Percentiles rank a stretch among this genome's conserved stretches.
phyloP scores from a whole-genome alignment of 2,888 invertebrate species.

The Ceriagrion tenellum region DNA sequence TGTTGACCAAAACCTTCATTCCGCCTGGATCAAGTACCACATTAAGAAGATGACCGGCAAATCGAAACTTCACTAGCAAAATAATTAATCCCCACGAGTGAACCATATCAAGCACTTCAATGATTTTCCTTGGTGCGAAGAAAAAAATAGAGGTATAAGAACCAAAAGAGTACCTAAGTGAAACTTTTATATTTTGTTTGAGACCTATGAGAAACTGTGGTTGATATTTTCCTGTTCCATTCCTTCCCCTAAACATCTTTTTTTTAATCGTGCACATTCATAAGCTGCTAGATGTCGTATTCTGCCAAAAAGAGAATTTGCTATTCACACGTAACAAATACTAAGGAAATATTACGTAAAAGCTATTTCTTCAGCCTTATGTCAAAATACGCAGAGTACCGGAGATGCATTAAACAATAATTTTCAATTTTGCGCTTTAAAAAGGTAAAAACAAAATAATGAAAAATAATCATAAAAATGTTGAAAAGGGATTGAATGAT shows the following conservation, averaged over 20 bases:
- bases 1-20: constrained; percentile 57
- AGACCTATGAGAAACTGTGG: constrained; percentile 51
- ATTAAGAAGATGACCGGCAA: constrained; percentile 45
- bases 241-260: constrained; percentile 16
- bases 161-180: constrained; percentile 1
- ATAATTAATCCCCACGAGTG: constrained; percentile 42
- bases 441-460: constrained; percentile 27
- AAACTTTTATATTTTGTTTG: constrained; percentile 63
- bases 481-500: constrained; percentile 22
- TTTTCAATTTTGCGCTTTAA: constrained; percentile 23
- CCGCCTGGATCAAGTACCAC: not conserved
- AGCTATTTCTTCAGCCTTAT: constrained; percentile 59
- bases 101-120: constrained; percentile 57
- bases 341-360: constrained; percentile 34
- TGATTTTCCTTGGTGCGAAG: constrained; percentile 39
- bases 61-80: constrained; percentile 7
- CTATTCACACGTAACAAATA: constrained; percentile 36
- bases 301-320: constrained; percentile 55
- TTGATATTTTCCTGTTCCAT: constrained; percentile 60
- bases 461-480: constrained; percentile 16
- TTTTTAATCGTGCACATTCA: constrained; percentile 31
- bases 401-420: constrained; percentile 56
- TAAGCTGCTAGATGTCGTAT: constrained; percentile 64
- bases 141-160: constrained; percentile 25
- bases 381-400: constrained; percentile 25